Conservation (phyloP, 1,140 invertebrate species). For the Phenacoccus solenopsis region DNA sequence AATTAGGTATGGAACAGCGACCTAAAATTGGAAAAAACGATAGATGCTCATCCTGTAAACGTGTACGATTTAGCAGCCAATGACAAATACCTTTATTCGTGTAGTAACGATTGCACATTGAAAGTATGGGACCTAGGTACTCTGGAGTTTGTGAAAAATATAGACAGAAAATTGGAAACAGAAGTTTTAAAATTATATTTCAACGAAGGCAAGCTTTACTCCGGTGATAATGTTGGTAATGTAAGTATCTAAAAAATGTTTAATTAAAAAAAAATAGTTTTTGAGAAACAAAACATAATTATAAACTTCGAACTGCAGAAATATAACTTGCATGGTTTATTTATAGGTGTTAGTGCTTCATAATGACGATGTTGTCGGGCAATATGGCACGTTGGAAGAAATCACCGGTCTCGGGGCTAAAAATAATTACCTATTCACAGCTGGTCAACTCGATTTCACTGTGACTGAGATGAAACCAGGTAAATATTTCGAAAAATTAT, state of each 20-base stretch:
- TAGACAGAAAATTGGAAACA: slow-evolving; percentile 27
- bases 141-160: slow-evolving; percentile 26
- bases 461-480: background rate
- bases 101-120: slow-evolving; percentile 37
- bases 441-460: background rate
- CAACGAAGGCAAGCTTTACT: slow-evolving; percentile 30
- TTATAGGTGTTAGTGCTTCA: background rate
- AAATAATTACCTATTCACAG: background rate
- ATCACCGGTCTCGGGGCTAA: background rate
- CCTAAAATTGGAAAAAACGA: slow-evolving; percentile 33
- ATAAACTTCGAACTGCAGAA: too few relatives aligned
- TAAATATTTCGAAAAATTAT: background rate
- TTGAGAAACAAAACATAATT: too few relatives aligned
- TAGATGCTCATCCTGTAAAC: slow-evolving; percentile 35
- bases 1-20: slow-evolving; percentile 35
- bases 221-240: slow-evolving; percentile 36
- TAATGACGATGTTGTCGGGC: background rate
- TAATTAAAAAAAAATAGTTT: too few relatives aligned
- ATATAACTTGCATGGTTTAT: too few relatives aligned
- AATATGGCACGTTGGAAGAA: background rate
- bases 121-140: slow-evolving; percentile 31
- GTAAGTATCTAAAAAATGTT: slow-evolving; percentile 32
- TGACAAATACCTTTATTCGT: slow-evolving; percentile 35
- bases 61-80: slow-evolving; percentile 33
- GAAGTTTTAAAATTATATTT: slow-evolving; percentile 34